phyloP scores from a whole-genome alignment of 2,888 invertebrate genomes.

The Ramazzottius varieornatus region DNA sequence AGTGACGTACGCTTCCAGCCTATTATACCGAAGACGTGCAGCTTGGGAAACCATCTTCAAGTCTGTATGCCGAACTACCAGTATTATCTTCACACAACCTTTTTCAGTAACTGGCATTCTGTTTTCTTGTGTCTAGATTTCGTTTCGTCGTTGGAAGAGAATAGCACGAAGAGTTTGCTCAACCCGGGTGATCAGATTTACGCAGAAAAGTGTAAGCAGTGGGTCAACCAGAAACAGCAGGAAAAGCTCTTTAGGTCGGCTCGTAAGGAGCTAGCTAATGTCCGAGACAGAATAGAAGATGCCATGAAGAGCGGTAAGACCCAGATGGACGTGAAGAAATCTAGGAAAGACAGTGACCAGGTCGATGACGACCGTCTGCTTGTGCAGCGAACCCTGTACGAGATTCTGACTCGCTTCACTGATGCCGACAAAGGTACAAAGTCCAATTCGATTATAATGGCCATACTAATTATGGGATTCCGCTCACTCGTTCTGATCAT shows the following conservation, averaged over 20 bases:
- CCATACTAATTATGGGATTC: too few relatives aligned
- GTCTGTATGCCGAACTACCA: too few relatives aligned
- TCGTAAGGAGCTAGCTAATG: not conserved
- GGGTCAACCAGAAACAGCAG: not conserved
- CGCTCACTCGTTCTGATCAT: too few relatives aligned
- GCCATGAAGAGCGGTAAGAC: too few relatives aligned
- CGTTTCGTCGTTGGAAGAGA: not conserved
- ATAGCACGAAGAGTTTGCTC: not conserved
- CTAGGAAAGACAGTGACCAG: too few relatives aligned
- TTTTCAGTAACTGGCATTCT: not conserved
- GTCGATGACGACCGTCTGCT: too few relatives aligned
- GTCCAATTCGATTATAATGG: too few relatives aligned
- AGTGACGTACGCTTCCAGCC: too few relatives aligned
- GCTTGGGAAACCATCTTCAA: too few relatives aligned
- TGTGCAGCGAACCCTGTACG: not conserved
- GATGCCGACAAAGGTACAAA: too few relatives aligned
- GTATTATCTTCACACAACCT: not conserved
- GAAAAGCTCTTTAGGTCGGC: not conserved
- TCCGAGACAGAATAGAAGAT: not conserved
- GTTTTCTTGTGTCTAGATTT: not conserved
- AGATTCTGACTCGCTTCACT: not conserved
- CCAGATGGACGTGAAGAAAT: too few relatives aligned
- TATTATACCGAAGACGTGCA: too few relatives aligned
- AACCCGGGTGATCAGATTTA: not conserved
- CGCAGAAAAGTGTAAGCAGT: not conserved